Evolutionary conservation across 2,888 invertebrate genomes (phyloP).

Genomic region (Melangyna quadrimaculata): DNA sequence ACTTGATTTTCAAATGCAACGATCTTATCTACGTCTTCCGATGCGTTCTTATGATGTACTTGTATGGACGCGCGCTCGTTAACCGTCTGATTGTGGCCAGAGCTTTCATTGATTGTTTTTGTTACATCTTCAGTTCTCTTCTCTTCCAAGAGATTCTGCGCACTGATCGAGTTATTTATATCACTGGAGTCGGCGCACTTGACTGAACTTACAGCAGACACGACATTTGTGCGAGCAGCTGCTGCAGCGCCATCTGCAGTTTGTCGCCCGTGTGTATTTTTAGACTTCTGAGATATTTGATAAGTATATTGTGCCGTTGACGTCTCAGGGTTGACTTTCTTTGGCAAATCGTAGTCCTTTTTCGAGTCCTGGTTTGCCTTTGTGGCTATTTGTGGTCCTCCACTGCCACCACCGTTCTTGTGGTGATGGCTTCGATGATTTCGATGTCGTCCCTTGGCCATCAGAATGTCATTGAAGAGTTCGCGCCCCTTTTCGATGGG

Average conservation of each 20-base stretch:
- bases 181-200: conserved; percentile 59
- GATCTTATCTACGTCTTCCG: conserved; percentile 36
- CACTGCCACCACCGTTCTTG: neutral
- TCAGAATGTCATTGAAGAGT: conserved; percentile 78
- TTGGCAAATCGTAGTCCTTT: conserved; percentile 28
- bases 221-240: conserved; percentile 34
- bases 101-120: conserved; percentile 50
- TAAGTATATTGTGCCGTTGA: conserved; percentile 46
- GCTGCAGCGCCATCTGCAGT: conserved; percentile 62
- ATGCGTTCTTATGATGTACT: conserved; percentile 44
- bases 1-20: conserved; percentile 33
- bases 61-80: conserved; percentile 48
- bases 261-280: conserved; percentile 43
- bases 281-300: conserved; percentile 63
- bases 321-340: conserved; percentile 44
- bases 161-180: conserved; percentile 49
- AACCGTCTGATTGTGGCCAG: conserved; percentile 49
- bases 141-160: conserved; percentile 54
- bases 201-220: conserved; percentile 41
- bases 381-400: conserved; percentile 1
- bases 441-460: conserved; percentile 81
- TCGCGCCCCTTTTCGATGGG: conserved; percentile 77
- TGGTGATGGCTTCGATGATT: conserved; percentile 76
- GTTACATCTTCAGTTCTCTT: conserved; percentile 48
- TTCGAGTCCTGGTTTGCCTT: conserved; percentile 32